phyloP scores from a whole-genome alignment of 2,113 vertebrate genomes.

The Saccopteryx leptura region DNA sequence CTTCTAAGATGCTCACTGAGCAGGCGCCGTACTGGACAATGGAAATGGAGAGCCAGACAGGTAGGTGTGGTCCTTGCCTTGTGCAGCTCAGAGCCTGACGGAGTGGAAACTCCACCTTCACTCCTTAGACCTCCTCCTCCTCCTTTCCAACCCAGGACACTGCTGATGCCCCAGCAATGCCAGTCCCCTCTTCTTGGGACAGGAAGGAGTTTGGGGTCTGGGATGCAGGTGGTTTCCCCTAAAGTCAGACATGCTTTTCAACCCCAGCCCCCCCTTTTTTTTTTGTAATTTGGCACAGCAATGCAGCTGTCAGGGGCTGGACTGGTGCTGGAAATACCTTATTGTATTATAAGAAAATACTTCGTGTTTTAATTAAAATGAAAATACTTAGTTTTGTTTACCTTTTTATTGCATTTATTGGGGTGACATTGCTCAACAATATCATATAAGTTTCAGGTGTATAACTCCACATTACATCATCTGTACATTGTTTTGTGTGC shows the following conservation, averaged over 20 bases:
- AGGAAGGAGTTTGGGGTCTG: neutral
- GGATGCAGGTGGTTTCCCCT: neutral
- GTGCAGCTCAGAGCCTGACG: neutral
- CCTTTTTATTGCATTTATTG: neutral
- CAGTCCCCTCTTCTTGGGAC: neutral
- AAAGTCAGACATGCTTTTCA: neutral
- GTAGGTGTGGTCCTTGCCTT: accelerated
- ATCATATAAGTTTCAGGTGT: too few relatives aligned
- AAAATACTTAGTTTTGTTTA: neutral
- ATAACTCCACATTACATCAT: too few relatives aligned
- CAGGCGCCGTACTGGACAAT: neutral
- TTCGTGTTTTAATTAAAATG: neutral
- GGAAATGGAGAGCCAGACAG: neutral
- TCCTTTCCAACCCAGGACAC: neutral
- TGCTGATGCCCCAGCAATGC: neutral
- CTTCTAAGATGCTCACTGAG: neutral
- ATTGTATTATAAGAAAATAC: neutral
- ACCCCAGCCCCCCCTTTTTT: too few relatives aligned
- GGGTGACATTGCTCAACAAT: neutral
- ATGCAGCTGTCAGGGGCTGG: accelerated
- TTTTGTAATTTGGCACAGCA: neutral
- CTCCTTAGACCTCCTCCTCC: neutral
- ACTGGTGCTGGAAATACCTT: neutral
- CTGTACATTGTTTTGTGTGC: too few relatives aligned
- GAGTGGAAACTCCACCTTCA: too few relatives aligned